Conservation (phyloP, 2,113 vertebrate genomes). For the Taxidea taxus region DNA sequence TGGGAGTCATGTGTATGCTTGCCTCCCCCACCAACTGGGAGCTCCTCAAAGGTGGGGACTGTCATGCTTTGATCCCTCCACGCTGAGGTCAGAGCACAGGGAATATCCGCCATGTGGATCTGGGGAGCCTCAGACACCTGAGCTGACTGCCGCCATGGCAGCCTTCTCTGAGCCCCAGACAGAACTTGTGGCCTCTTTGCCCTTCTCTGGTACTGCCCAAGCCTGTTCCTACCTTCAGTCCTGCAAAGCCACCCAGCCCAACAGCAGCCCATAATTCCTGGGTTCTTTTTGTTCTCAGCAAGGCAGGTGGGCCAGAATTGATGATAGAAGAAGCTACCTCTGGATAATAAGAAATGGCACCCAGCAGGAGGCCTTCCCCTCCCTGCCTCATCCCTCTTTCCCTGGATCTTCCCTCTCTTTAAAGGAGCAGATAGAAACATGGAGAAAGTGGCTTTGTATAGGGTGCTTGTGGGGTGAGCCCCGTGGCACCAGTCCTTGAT, state of each 20-base stretch:
- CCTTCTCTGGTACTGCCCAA: background rate
- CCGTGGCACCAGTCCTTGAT: background rate
- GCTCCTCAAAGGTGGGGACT: background rate
- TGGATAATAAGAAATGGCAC: background rate
- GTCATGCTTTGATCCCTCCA: background rate
- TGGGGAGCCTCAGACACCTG: background rate
- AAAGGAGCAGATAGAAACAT: background rate
- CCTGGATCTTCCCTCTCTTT: background rate
- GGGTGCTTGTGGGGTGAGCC: too few relatives aligned
- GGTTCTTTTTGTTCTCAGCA: background rate
- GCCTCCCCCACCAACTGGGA: background rate
- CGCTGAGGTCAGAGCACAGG: background rate
- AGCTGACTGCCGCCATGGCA: background rate
- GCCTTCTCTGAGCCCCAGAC: background rate
- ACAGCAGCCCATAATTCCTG: background rate
- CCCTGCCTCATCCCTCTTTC: background rate
- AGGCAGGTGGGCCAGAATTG: background rate
- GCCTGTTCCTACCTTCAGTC: background rate
- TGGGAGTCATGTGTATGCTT: background rate
- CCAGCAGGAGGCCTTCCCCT: background rate
- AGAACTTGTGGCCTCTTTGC: background rate
- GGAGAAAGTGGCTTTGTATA: background rate
- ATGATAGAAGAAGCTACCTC: background rate
- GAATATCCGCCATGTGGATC: background rate
- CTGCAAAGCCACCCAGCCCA: background rate